Evolutionary conservation across 2,113 vertebrate species (phyloP), one percentile per base, ranked within the genome.

Genomic region (Leptobrachium leishanense): DNA sequence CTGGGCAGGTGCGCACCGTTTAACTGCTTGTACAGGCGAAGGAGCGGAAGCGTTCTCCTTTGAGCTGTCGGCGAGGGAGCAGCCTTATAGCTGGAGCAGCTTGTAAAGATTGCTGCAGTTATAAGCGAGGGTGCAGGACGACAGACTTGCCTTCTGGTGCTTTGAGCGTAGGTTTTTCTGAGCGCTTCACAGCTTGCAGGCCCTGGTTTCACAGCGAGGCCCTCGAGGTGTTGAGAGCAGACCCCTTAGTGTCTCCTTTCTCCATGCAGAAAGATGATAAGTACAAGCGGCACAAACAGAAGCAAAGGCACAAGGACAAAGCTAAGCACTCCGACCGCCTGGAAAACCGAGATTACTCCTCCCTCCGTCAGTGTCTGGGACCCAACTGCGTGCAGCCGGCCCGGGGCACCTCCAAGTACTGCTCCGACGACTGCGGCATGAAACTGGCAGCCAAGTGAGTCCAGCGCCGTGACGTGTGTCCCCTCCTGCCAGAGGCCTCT

Each of bases 371-470:
- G 89, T 98, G 96, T 86, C 88, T 98, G 84, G 96, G 96, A 0
- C 96, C 96, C 0, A 93, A 90, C 86, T 98, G 96, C 78, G 89
- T 96, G 79, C 90, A 89, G 6, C 81, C 90, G 0, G 89, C 95
- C 0, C 90, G 92, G 13, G 65, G 90, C 0, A 89, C 84, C 83
- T 98, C 96, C 75, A 97, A 98, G 88, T 98, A 98, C 90, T 98
- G 96, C 89, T 95, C 95, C 2, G 96, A 98, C 67, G 94, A 96
- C 85, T 98, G 96, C 20, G 96, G 96, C 85, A 94, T 98, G 94
- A 97, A 98, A 77, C 85, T 98, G 82, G 96, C 96, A 0, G 94
- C 96, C 87, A 98, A 97, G 96, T 98, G 88, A 93, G 91, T 82
- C 68, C 39, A 31, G 20, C 20, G 20, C 20, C 20, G 20, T 31